Conservation (phyloP, 2,888 invertebrate genomes). For the Parascotia fuliginaria region DNA sequence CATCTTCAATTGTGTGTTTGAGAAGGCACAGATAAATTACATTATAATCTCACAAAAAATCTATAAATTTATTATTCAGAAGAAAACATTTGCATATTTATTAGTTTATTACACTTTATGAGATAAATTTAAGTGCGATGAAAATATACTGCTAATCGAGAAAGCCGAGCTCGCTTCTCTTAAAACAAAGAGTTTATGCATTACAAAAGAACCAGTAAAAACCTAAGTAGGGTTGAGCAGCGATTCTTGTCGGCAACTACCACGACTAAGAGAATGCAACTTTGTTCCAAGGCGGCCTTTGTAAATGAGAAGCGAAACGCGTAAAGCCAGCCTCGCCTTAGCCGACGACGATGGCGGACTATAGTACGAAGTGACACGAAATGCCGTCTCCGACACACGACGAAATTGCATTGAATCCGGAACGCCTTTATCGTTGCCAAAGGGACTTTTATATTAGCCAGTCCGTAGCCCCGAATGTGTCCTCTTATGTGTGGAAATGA, state of each 20-base stretch:
- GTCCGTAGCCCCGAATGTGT: constrained; percentile 10
- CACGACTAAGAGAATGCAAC: constrained; percentile 52
- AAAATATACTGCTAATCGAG: constrained; percentile 47
- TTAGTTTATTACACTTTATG: constrained; percentile 32
- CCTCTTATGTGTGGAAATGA: constrained; percentile 31
- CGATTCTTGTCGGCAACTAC: constrained; percentile 44
- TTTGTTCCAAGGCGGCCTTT: constrained; percentile 50
- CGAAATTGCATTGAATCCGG: constrained; percentile 54
- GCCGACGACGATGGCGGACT: constrained; percentile 32
- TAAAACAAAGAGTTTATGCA: constrained; percentile 55
- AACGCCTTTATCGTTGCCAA: constrained; percentile 45
- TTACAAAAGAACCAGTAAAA: constrained; percentile 52
- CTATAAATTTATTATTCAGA: neutral
- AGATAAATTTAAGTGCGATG: constrained; percentile 39
- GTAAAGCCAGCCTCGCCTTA: constrained; percentile 33
- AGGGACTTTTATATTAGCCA: constrained; percentile 34
- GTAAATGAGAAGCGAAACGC: constrained; percentile 48
- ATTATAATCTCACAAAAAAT: constrained; percentile 8
- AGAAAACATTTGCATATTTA: constrained; percentile 35
- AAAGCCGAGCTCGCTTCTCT: constrained; percentile 34
- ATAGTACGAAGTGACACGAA: constrained; percentile 46
- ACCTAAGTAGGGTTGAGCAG: constrained; percentile 47
- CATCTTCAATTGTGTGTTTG: too few species aligned
- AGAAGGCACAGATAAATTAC: too few species aligned
- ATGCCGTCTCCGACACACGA: constrained; percentile 48